Base-by-base conservation (phyloP, 2,888 invertebrate genomes). In the Diaperis boleti region DNA sequence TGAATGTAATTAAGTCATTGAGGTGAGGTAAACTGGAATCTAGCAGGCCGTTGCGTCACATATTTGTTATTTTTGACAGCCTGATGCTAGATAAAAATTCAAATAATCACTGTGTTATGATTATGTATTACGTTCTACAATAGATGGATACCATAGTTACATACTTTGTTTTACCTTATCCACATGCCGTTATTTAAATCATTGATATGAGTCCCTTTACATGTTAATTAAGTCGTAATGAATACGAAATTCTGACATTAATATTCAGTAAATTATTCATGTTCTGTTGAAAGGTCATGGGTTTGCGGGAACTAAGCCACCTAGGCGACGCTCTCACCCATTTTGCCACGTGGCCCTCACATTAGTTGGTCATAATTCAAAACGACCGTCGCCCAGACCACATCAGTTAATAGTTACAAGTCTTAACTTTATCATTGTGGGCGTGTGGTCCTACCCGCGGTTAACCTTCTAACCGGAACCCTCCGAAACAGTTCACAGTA, bases 351-450 rank as follows among this genome's bases (percentile, higher is more conserved):
- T 74, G 76, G 56, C 73, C 63, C n/a, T 20, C 59, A 67, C 75
- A 74, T 74, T 75, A 76, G 70, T 71, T 72, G 72, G 69, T 72
- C 70, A 76, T 77, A 76, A 77, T 76, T 76, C 76, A 76, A 73
- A 72, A 69, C 73, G 72, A 69, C 69, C 72, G 72, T 69, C 72
- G 72, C 69, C 69, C 70, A 68, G 69, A 67, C 72, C 74, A 70
- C 72, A 71, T 73, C 74, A 74, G 73, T 74, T 76, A 73, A 76
- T 75, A 76, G 77, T 76, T 75, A 75, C 73, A 74, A 78, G 75
- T 76, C 75, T 74, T 70, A 74, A 74, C 74, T 75, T 75, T 74
- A 75, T 75, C 74, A 73, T 69, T 74, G 75, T 71, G 68, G 72
- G 72, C 70, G 73, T 74, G 76, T 69, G 76, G 75, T 68, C 50